Conservation (phyloP, 2,888 invertebrate species). For the Drosophila niveifrons region DNA sequence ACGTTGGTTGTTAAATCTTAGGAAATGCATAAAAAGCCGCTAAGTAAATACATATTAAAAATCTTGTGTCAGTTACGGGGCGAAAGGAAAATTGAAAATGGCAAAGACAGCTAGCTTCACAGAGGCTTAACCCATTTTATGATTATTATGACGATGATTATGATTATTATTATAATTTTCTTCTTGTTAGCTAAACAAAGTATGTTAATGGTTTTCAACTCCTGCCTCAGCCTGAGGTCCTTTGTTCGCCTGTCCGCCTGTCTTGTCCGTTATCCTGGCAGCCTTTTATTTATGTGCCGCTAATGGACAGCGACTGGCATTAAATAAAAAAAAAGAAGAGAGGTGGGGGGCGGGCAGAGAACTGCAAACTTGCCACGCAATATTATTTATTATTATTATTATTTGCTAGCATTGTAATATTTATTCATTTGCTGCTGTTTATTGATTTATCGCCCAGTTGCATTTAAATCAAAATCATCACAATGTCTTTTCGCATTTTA, state of each 20-base stretch:
- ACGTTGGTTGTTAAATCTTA: constrained; percentile 58
- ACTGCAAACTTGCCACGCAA: constrained; percentile 57
- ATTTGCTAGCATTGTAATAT: constrained; percentile 62
- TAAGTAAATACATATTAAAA: constrained; percentile 76
- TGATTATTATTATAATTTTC: constrained; percentile 60
- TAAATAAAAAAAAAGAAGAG: constrained; percentile 11
- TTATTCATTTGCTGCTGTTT: constrained; percentile 65
- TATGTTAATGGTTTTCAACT: constrained; percentile 63
- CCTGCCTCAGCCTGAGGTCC: constrained; percentile 3
- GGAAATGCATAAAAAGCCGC: constrained; percentile 71
- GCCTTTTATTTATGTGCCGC: constrained; percentile 68
- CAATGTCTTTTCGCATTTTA: constrained; percentile 65
- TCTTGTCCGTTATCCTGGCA: constrained; percentile 27
- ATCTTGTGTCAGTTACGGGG: constrained; percentile 53
- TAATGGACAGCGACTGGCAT: constrained; percentile 67
- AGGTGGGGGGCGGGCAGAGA: neutral
- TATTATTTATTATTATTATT: constrained; percentile 69
- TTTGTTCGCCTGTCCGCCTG: constrained; percentile 43
- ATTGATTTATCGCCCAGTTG: constrained; percentile 71
- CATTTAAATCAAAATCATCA: constrained; percentile 75
- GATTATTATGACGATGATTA: constrained; percentile 56
- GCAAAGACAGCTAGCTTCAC: constrained; percentile 18
- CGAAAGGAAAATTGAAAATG: constrained; percentile 22
- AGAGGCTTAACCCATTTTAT: constrained; percentile 67
- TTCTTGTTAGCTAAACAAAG: constrained; percentile 63